phyloP scores from a whole-genome alignment of 2,113 vertebrate species.

The Onychostruthus taczanowskii region DNA sequence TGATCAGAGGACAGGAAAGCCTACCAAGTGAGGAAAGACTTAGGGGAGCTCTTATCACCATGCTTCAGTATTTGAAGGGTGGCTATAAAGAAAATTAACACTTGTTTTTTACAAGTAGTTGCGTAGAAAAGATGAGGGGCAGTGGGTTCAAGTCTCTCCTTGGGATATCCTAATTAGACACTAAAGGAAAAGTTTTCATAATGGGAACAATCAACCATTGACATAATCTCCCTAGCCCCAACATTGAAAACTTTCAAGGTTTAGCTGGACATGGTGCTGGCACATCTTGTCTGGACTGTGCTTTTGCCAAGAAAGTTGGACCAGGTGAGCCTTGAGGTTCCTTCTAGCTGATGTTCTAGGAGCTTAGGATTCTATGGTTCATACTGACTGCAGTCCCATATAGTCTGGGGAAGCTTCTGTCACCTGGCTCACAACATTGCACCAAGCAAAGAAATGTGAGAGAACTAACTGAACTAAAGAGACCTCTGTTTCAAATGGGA shows the following conservation, averaged over 20 bases:
- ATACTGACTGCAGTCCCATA: accelerated
- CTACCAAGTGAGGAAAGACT: not conserved
- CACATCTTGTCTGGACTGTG: not conserved
- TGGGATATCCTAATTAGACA: not conserved
- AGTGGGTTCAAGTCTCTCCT: not conserved
- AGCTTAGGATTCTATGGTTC: not conserved
- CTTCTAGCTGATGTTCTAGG: not conserved
- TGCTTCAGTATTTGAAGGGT: not conserved
- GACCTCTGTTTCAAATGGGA: not conserved
- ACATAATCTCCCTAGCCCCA: not conserved
- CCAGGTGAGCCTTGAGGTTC: not conserved
- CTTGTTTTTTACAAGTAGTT: not conserved
- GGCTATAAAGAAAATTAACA: not conserved
- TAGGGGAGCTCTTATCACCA: not conserved
- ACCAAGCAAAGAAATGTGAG: not conserved
- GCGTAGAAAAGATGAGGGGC: not conserved
- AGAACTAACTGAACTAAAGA: not conserved
- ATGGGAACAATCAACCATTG: not conserved
- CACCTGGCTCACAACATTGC: not conserved
- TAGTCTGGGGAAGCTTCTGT: not conserved
- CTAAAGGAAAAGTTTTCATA: not conserved
- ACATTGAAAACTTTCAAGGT: not conserved
- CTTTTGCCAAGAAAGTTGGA: not conserved
- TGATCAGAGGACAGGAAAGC: not conserved
- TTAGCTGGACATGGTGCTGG: not conserved